phyloP scores from a whole-genome alignment of 2,888 invertebrate genomes.

The Drosophila birchii region DNA sequence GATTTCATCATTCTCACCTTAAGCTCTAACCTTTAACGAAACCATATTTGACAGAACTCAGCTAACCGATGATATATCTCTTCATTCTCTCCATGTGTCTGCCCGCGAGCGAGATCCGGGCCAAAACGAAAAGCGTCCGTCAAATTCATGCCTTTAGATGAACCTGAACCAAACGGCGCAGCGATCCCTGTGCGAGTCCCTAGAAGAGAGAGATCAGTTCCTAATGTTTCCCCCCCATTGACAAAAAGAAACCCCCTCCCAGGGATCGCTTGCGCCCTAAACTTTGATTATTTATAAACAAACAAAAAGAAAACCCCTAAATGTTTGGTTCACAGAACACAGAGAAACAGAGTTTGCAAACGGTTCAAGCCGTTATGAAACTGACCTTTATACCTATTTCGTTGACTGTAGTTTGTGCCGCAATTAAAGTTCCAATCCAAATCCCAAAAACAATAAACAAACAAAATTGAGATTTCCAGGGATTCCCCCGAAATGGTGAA shows the following conservation, averaged over 20 bases:
- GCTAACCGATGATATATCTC: conserved; percentile 44
- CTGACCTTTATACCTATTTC: conserved; percentile 84
- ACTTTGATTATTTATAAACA: conserved; percentile 1
- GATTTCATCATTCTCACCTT: conserved; percentile 17
- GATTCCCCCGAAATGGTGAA: conserved; percentile 7
- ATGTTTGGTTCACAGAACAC: conserved; percentile 33
- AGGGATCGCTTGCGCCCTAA: conserved; percentile 38
- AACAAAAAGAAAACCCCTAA: neutral
- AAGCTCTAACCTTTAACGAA: conserved; percentile 36
- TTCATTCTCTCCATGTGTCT: conserved; percentile 49
- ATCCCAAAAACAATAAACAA: neutral
- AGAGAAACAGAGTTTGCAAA: conserved; percentile 29
- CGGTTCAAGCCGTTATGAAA: conserved; percentile 41
- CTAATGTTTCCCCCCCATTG: neutral
- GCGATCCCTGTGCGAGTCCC: conserved; percentile 12
- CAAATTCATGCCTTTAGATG: conserved; percentile 84
- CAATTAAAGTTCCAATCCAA: conserved; percentile 45
- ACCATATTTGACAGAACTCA: conserved; percentile 33
- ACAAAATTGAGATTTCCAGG: conserved; percentile 7
- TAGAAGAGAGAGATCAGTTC: neutral
- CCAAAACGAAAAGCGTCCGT: conserved; percentile 84
- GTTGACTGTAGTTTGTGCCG: conserved; percentile 84
- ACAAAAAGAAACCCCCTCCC: conserved; percentile 2
- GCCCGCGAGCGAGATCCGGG: conserved; percentile 79
- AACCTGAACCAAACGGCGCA: conserved; percentile 79